phyloP scores from a whole-genome alignment of 92 coral and sea anemone genomes.

The Heliopora coerulea region DNA sequence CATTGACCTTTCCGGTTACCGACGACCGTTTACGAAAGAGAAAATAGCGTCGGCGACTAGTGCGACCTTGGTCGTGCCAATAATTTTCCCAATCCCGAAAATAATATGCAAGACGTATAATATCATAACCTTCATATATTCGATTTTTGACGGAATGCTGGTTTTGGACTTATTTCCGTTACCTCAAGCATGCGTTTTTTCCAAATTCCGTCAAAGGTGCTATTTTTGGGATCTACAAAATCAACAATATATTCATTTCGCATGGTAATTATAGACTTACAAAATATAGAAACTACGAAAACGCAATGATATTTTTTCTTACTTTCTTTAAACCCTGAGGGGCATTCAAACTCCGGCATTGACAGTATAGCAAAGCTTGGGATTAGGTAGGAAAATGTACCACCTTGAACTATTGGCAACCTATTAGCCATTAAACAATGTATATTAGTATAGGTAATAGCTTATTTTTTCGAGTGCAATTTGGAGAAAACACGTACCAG shows the following conservation, averaged over 20 bases:
- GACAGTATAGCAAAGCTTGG: slow-evolving; percentile 68
- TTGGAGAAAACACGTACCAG: too few species aligned
- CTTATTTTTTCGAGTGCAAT: too few species aligned
- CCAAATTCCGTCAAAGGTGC: slow-evolving; percentile 52
- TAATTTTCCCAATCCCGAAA: too few species aligned
- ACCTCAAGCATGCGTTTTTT: slow-evolving; percentile 65
- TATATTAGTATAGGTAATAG: too few species aligned
- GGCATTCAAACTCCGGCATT: slow-evolving; percentile 69
- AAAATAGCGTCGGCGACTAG: too few species aligned
- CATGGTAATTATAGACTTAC: neutral
- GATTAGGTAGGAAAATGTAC: slow-evolving; percentile 69
- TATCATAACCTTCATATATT: too few species aligned
- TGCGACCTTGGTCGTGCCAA: too few species aligned
- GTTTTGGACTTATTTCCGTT: neutral
- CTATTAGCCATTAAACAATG: slow-evolving; percentile 39
- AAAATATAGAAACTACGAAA: neutral
- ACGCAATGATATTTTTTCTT: neutral
- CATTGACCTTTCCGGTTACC: too few species aligned
- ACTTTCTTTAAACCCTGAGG: slow-evolving; percentile 35
- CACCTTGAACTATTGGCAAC: slow-evolving; percentile 84
- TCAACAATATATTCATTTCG: neutral
- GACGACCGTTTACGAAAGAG: too few species aligned
- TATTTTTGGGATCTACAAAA: slow-evolving; percentile 12
- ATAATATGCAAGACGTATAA: too few species aligned
- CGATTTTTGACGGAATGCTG: too few species aligned